Percentiles rank a stretch among this genome's conserved stretches.
Evolutionary conservation across 2,888 invertebrate genomes (phyloP).

Genomic region (Anaspis maculata): DNA sequence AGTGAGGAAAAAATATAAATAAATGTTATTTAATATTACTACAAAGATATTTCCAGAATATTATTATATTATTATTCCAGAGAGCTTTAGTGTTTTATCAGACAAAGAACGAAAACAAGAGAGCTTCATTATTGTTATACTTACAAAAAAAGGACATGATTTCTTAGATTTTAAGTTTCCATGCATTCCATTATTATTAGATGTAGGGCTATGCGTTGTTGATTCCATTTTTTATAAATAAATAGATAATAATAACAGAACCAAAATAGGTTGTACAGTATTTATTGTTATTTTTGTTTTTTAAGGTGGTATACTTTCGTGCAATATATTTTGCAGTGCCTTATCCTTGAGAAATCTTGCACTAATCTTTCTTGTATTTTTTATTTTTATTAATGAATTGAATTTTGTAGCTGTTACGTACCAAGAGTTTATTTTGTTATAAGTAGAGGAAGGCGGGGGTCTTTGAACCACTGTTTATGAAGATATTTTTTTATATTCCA

Average conservation of each 20-base stretch:
- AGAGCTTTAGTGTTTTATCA: constrained; percentile 10
- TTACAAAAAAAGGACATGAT: too few relatives aligned
- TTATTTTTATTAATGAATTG: neutral
- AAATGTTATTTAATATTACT: constrained; percentile 14
- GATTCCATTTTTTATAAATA: too few relatives aligned
- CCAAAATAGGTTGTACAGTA: constrained; percentile 19
- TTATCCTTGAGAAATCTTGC: constrained; percentile 6
- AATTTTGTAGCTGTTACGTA: neutral
- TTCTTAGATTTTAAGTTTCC: too few relatives aligned
- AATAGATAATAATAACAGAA: constrained; percentile 4
- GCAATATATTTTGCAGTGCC: constrained; percentile 21
- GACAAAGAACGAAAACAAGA: too few relatives aligned
- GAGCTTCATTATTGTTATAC: constrained; percentile 13
- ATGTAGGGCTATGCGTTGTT: constrained; percentile 9
- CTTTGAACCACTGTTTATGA: too few relatives aligned
- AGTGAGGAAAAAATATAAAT: constrained; percentile 16
- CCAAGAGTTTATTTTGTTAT: too few relatives aligned
- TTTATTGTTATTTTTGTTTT: constrained; percentile 18
- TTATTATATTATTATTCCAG: constrained; percentile 9
- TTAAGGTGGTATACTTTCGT: constrained; percentile 15
- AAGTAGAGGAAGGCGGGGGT: too few relatives aligned
- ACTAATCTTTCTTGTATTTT: constrained; percentile 6
- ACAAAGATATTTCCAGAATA: constrained; percentile 10
- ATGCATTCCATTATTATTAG: constrained; percentile 1
- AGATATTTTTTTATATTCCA: too few relatives aligned